Conservation (phyloP, 2,888 invertebrate genomes). For the Ectemnius cavifrons region DNA sequence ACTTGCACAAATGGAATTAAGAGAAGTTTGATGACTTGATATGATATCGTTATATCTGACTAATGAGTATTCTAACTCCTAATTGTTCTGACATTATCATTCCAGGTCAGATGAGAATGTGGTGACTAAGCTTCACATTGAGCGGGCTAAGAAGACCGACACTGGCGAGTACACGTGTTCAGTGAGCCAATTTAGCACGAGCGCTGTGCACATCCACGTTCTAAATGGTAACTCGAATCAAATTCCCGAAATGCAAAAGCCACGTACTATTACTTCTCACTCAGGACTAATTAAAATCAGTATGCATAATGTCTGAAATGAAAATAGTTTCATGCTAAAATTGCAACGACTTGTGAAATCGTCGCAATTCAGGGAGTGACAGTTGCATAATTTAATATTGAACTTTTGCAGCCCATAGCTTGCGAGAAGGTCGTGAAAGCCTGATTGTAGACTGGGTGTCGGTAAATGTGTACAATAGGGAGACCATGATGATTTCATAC, state of each 20-base stretch:
- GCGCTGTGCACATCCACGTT: slow-evolving; percentile 84
- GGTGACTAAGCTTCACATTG: slow-evolving; percentile 72
- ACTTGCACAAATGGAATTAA: too few species aligned
- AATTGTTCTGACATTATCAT: slow-evolving; percentile 22
- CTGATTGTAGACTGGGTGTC: background rate
- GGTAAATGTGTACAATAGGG: background rate
- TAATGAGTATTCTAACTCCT: too few species aligned
- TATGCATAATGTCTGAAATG: background rate
- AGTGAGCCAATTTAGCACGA: slow-evolving; percentile 83
- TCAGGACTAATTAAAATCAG: background rate
- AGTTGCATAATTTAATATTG: slow-evolving; percentile 10
- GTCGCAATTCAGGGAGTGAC: too few species aligned
- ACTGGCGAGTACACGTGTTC: slow-evolving; percentile 84
- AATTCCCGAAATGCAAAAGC: slow-evolving; percentile 9
- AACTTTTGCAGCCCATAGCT: slow-evolving; percentile 5
- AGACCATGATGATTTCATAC: slow-evolving; percentile 19
- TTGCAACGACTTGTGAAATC: too few species aligned
- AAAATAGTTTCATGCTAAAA: too few species aligned
- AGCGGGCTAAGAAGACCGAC: slow-evolving; percentile 82
- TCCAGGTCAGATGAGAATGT: slow-evolving; percentile 71
- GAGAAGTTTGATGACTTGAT: too few species aligned
- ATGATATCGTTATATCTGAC: too few species aligned
- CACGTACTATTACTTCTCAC: background rate
- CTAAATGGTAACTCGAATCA: slow-evolving; percentile 81
- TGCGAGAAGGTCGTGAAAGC: slow-evolving; percentile 11